Evolutionary conservation across 2,888 invertebrate species (phyloP), one percentile per base, ranked within the genome.

Genomic region (Troilus luridus): DNA sequence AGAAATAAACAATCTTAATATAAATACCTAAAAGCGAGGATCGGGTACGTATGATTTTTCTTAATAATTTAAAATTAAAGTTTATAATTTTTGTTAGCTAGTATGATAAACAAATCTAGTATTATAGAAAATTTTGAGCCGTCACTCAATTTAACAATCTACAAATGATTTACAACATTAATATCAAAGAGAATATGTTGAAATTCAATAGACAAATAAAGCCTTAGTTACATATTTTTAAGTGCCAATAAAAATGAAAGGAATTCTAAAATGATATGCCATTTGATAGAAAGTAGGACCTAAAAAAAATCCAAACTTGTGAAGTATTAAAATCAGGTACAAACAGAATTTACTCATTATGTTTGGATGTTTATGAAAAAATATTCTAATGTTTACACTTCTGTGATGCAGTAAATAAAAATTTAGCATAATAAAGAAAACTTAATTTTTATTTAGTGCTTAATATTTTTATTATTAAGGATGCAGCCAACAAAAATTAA

Each of bases 1-100:
- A 85, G n/a, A 85, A 56, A 85, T 56, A 85, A 85, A 85, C 85
- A 85, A 85, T 85, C 85, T 85, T 58, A 56, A 85, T 56, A 21
- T 85, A 54, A 85, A 85, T 85, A 85, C 85, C 54, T 58, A 85
- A 58, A 85, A 85, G 85, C 85, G 85, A 85, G 85, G 85, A 56
- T 85, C n/a, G 85, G 56, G 85, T 85, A 85, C 85, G 85, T 56
- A 85, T 85, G 19, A 85, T 85, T 85, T 85, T 58, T 8, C 12
- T 85, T 56, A 21, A 17, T 41, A 14, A 77, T 67, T 67, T 67
- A 64, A 64, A 64, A 67, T 67, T 67, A 67, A 67, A 67, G 27
- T 27, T 67, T 24, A 27, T 41, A 41, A 77, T 17, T 17, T 41
- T 27, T 12, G 72, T 77, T 77, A 41, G 27, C 17, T 9, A 41